phyloP scores from a whole-genome alignment of 2,888 invertebrate genomes.

The Lasioglossum figueresi region DNA sequence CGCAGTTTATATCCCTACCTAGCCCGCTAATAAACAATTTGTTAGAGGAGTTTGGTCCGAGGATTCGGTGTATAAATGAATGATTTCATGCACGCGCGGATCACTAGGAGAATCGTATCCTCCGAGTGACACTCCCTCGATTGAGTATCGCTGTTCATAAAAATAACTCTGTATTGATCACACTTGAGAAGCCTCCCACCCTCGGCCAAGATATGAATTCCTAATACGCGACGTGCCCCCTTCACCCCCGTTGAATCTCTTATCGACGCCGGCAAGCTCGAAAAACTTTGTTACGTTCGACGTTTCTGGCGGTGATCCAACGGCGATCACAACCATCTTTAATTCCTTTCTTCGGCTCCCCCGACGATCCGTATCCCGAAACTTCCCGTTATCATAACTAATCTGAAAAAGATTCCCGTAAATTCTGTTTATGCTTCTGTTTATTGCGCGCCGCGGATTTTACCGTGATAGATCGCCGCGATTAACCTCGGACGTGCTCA shows the following conservation, averaged over 20 bases:
- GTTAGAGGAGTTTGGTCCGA: not conserved
- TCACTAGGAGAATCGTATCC: not conserved
- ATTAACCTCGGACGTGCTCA: not conserved
- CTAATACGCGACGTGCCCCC: constrained; percentile 74
- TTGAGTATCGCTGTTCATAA: constrained; percentile 80
- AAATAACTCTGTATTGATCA: constrained; percentile 81
- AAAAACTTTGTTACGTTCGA: constrained; percentile 78
- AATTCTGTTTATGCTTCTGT: constrained; percentile 13
- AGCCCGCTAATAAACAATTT: not conserved
- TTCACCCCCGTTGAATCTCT: constrained; percentile 44
- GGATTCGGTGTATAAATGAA: not conserved
- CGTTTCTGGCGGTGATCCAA: constrained; percentile 77
- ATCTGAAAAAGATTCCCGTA: constrained; percentile 11
- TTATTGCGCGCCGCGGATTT: not conserved
- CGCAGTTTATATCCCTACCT: not conserved
- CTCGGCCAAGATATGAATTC: constrained; percentile 79
- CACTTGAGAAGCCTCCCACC: constrained; percentile 74
- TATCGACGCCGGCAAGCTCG: constrained; percentile 68
- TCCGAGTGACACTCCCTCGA: constrained; percentile 39
- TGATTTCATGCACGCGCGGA: not conserved
- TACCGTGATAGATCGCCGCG: not conserved
- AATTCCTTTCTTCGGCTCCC: constrained; percentile 76
- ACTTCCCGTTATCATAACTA: constrained; percentile 17
- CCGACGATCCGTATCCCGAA: constrained; percentile 1
- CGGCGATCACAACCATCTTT: constrained; percentile 79